These are phyloP conservation scores for Drosophila anomalata DNA, from an alignment of 2,888 invertebrate species.

Conservation along the genomic window DNA sequence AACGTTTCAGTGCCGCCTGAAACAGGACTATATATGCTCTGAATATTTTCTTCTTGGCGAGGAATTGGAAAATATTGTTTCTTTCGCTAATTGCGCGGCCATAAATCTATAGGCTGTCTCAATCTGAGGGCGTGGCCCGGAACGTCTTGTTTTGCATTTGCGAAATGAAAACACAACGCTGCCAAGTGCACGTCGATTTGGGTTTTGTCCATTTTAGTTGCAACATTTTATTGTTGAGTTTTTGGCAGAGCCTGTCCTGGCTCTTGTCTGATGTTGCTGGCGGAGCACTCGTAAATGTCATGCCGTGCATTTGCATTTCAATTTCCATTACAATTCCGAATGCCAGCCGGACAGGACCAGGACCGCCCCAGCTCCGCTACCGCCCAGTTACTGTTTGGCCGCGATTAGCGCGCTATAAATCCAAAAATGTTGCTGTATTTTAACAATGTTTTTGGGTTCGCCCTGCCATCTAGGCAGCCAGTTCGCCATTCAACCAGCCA, in stretches of 20 bases:
- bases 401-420: constrained; percentile 80
- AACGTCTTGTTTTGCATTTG: constrained; percentile 76
- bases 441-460: constrained; percentile 69
- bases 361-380: constrained; percentile 14
- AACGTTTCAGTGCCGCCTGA: constrained; percentile 39
- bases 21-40: constrained; percentile 27
- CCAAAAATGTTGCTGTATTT: constrained; percentile 74
- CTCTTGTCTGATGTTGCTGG: constrained; percentile 42
- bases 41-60: constrained; percentile 15
- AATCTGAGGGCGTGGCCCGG: constrained; percentile 59
- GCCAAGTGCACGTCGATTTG: constrained; percentile 51
- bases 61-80: constrained; percentile 33
- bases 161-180: constrained; percentile 70
- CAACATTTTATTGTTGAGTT: constrained; percentile 79
- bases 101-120: constrained; percentile 67
- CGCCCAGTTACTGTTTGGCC: constrained; percentile 64
- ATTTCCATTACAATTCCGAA: constrained; percentile 76
- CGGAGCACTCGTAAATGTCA: constrained; percentile 73
- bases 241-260: constrained; percentile 62
- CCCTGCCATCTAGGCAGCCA: constrained; percentile 26
- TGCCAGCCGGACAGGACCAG: constrained; percentile 37
- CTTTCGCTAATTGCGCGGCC: constrained; percentile 60
- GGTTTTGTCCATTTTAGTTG: constrained; percentile 63
- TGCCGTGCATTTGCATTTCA: constrained; percentile 76
- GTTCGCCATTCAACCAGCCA: constrained; percentile 7